These are phyloP conservation scores for Okapia johnstoni DNA, from an alignment of 2,113 vertebrate genomes.

Conservation along the genomic window DNA sequence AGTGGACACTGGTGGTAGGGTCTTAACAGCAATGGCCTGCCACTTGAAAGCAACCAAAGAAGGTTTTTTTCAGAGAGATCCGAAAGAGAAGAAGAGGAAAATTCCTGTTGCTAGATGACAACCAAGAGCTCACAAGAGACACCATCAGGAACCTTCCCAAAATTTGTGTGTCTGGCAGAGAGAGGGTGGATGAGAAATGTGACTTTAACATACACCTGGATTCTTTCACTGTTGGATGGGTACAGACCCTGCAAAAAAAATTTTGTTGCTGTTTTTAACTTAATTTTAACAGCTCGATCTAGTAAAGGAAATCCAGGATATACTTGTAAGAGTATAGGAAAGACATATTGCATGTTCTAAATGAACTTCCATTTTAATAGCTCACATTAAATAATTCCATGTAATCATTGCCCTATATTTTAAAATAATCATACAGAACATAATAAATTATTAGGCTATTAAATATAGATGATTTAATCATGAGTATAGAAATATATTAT, in stretches of 20 bases:
- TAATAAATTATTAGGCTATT: slow-evolving; percentile 43
- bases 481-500: slow-evolving; percentile 40
- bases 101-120: background rate
- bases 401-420: slow-evolving; percentile 33
- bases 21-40: background rate
- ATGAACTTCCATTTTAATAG: slow-evolving; percentile 47
- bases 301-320: background rate
- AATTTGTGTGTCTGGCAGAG: background rate
- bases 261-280: background rate
- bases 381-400: slow-evolving; percentile 46
- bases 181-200: background rate
- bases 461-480: slow-evolving; percentile 45
- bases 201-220: background rate
- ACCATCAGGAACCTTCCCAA: background rate
- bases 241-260: background rate
- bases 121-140: background rate
- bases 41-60: background rate
- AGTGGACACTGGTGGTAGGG: accelerated
- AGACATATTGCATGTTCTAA: background rate
- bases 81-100: background rate
- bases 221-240: background rate
- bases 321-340: background rate
- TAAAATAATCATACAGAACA: slow-evolving; percentile 28
- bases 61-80: background rate
- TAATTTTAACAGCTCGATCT: background rate